A percentile compares a stretch with the other conserved stretches of the same genome.
These are phyloP conservation scores for Typhlichthys eigenmanni DNA, from an alignment of 2,797 vertebrate genomes.

Conservation along the genomic window DNA sequence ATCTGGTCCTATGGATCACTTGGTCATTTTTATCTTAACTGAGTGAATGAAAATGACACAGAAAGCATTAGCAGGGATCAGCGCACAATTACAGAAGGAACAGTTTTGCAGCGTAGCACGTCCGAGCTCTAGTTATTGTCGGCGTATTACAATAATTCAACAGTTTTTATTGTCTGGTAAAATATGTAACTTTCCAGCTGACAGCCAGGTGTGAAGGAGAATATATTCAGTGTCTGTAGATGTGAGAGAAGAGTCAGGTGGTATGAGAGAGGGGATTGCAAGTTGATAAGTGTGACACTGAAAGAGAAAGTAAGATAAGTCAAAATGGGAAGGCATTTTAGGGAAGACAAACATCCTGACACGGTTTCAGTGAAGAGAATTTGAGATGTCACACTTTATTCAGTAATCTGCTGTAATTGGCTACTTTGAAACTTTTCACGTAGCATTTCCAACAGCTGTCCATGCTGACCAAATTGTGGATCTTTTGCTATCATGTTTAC, in stretches of 20 bases:
- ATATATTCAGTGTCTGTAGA: slow-evolving; percentile 19
- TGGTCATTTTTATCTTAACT: neutral
- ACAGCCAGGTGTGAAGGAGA: slow-evolving; percentile 25
- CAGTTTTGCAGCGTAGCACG: too few relatives aligned
- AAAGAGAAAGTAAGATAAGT: slow-evolving; percentile 20
- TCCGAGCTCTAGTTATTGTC: too few relatives aligned
- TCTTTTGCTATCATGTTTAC: too few relatives aligned
- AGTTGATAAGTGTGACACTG: slow-evolving; percentile 25
- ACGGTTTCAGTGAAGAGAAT: neutral
- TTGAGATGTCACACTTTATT: too few relatives aligned
- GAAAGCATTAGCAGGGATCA: neutral
- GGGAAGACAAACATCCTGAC: neutral
- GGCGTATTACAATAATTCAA: too few relatives aligned
- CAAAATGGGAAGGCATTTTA: slow-evolving; percentile 19
- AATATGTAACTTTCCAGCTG: slow-evolving; percentile 5
- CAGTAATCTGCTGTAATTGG: too few relatives aligned
- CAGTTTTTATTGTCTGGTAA: too few relatives aligned
- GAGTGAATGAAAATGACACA: neutral
- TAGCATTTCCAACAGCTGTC: too few relatives aligned
- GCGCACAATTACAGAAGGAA: neutral
- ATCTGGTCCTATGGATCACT: neutral
- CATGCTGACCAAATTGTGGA: too few relatives aligned
- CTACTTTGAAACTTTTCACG: too few relatives aligned
- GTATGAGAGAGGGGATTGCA: slow-evolving; percentile 50
- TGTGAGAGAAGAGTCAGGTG: slow-evolving; percentile 49